Evolutionary conservation across 2,888 invertebrate genomes (phyloP), one percentile per base, ranked within the genome.

Genomic region (Celastrina argiolus): DNA sequence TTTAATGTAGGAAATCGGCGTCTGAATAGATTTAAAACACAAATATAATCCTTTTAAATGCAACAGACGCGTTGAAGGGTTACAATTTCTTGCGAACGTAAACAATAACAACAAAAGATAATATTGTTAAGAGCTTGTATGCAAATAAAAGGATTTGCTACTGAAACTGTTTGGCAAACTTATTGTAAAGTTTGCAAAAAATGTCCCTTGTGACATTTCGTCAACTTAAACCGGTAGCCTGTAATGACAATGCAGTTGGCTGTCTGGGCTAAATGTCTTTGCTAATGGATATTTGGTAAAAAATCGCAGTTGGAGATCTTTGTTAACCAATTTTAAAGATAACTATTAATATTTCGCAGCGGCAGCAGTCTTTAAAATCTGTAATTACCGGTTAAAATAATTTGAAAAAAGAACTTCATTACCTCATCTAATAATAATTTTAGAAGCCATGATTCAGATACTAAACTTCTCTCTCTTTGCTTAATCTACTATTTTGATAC

Each of bases 61-160:
- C 34, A 22, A 75, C 73, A 74, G 79, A 78, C 76, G 80, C 81
- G 81, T 80, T 80, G 87, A 89, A 88, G 87, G 75, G 83, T 87
- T 84, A 80, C 81, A 73, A 76, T 77, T 82, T 82, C 73, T 82
- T 77, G 80, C 78, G 79, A 75, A 80, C 80, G 77, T 78, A 74
- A 61, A 26, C 70, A 73, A 68, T 73, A 78, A 58, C 45, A 78
- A 85, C 85, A 87, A 85, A 81, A 78, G 75, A 71, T 70, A 73
- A 73, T 76, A 79, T 86, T 88, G 85, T 87, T 76, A 72, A 72
- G 69, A 74, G 79, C 80, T 79, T 88, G 88, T 88, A 88, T 89
- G 89, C 88, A 89, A 90, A 88, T 90, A 90, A 89, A 81, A 85
- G 82, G 85, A 88, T 88, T 87, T 71, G 89, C 91, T 91, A 90